A percentile compares a stretch with the other conserved stretches of the same genome.
Conservation (phyloP, 2,888 invertebrate species). For the Hedychridium roseum region DNA sequence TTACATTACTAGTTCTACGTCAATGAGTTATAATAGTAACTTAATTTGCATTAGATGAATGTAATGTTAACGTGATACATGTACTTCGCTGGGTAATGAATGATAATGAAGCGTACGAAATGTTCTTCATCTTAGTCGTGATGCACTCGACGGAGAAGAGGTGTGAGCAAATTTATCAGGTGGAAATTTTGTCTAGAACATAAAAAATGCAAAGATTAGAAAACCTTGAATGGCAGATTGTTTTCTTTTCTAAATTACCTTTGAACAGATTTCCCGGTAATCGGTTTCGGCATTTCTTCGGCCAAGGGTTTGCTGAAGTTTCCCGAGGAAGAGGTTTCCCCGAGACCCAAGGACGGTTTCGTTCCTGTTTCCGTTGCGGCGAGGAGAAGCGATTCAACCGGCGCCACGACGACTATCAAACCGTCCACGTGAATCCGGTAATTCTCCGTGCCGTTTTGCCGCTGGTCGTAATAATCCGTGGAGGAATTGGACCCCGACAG, state of each 20-base stretch:
- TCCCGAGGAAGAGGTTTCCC: no score
- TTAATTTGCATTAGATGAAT: no score
- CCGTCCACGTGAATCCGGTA: conserved; percentile 75
- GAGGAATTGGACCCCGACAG: not conserved
- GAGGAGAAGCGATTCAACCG: conserved; percentile 70
- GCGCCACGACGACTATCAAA: conserved; percentile 73
- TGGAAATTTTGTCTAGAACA: conserved; percentile 49
- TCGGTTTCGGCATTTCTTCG: conserved; percentile 23
- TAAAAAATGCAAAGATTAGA: not conserved
- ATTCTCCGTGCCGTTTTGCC: conserved; percentile 82
- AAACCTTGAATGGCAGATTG: conserved; percentile 1
- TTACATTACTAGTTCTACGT: no score
- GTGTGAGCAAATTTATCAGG: conserved; percentile 67
- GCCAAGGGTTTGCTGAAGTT: conserved; percentile 24
- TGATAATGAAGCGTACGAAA: no score
- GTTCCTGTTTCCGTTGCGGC: no score
- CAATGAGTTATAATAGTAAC: no score
- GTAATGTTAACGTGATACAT: no score
- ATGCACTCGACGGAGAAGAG: conserved; percentile 60
- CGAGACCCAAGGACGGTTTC: no score
- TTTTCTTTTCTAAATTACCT: conserved; percentile 17
- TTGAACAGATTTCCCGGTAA: conserved; percentile 23
- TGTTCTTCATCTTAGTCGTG: no score
- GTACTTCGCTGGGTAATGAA: no score
- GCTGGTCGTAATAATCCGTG: conserved; percentile 71